A percentile compares a stretch with the other conserved stretches of the same genome.
phyloP scores from a whole-genome alignment of 2,113 vertebrate species.

The Anolis carolinensis region DNA sequence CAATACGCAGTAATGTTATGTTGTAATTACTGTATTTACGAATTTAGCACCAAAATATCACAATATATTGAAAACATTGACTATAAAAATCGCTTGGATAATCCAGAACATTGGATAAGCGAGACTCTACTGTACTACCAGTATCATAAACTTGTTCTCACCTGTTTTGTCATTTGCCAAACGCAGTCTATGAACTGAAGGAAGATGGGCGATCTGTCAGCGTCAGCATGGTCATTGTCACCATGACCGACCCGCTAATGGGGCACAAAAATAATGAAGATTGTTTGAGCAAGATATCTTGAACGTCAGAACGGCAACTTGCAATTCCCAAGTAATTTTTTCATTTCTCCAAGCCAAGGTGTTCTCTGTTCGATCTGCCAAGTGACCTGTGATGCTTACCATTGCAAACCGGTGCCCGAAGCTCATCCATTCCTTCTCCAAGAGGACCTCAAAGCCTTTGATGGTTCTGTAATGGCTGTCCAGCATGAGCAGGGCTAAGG shows the following conservation, averaged over 20 bases:
- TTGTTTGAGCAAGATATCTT: too few species aligned
- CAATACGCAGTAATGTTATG: too few species aligned
- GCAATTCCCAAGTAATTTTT: too few species aligned
- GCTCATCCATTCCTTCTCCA: conserved; percentile 98
- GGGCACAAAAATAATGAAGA: too few species aligned
- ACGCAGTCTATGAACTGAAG: conserved; percentile 98
- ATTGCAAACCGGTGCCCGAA: conserved; percentile 94
- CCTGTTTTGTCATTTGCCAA: conserved; percentile 98
- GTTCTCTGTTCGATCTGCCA: not conserved
- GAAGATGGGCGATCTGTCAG: conserved; percentile 95
- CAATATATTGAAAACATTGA: too few species aligned
- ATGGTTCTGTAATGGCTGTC: conserved; percentile 94
- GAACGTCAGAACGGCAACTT: not conserved
- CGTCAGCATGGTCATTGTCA: conserved; percentile 89
- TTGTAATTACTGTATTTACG: too few species aligned
- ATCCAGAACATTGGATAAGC: too few species aligned
- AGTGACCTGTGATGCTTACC: conserved; percentile 74
- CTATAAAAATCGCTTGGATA: too few species aligned
- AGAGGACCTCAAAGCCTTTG: conserved; percentile 90
- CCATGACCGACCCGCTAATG: conserved; percentile 91
- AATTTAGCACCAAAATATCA: too few species aligned
- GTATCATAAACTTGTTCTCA: conserved; percentile 59
- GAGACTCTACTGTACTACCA: too few species aligned
- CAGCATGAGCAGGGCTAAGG: conserved; percentile 95
- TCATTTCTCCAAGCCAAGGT: not conserved